A percentile compares a stretch with the other conserved stretches of the same genome.
phyloP scores from a whole-genome alignment of 2,888 invertebrate species.

The Fragum sueziense region DNA sequence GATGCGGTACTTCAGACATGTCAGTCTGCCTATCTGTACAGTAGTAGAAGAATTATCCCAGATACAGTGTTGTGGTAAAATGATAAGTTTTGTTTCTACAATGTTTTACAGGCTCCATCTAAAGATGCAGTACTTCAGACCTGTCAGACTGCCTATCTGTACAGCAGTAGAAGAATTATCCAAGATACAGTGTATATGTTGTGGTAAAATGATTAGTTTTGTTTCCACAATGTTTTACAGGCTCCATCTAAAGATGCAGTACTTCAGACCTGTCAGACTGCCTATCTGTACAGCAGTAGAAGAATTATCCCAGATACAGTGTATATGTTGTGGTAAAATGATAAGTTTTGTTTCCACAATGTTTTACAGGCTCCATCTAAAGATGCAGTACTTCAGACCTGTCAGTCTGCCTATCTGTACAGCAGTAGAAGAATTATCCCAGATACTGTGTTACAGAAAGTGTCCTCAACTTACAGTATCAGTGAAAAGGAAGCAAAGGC shows the following conservation, averaged over 20 bases:
- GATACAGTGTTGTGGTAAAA: too few species aligned
- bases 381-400: conserved; percentile 73
- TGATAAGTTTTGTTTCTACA: too few species aligned
- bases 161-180: conserved; percentile 60
- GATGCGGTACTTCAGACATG: too few species aligned
- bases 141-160: conserved; percentile 74
- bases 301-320: conserved; percentile 65
- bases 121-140: conserved; percentile 75
- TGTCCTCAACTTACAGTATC: conserved; percentile 41
- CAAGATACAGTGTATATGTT: conserved; percentile 70
- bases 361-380: conserved; percentile 75
- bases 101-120: conserved; percentile 71
- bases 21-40: too few species aligned
- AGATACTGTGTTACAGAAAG: conserved; percentile 60
- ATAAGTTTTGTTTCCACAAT: too few species aligned
- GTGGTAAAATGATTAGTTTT: too few species aligned
- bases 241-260: conserved; percentile 78
- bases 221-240: conserved; percentile 54
- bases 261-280: conserved; percentile 74
- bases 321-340: too few species aligned
- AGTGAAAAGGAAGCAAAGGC: conserved; percentile 40
- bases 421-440: conserved; percentile 64
- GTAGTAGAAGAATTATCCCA: too few species aligned
- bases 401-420: conserved; percentile 73
- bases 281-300: conserved; percentile 67